Percentiles rank a stretch among this genome's conserved stretches.
These are phyloP conservation scores for Eupithecia inturbata DNA, from an alignment of 2,888 invertebrate genomes.

Conservation along the genomic window DNA sequence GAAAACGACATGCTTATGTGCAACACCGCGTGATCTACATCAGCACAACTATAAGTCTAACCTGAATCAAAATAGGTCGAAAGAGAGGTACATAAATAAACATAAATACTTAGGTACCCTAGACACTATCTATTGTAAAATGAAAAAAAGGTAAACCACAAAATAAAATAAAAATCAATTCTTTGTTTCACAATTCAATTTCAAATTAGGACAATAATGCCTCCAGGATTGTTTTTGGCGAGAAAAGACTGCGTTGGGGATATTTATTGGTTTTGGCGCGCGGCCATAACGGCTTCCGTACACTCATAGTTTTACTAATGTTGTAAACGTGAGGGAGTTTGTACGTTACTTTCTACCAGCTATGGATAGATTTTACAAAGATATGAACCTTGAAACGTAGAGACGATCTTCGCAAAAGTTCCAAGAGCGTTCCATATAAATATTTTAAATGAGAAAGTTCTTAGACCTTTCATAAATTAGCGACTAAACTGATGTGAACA, in stretches of 20 bases:
- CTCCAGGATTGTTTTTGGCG: conserved; percentile 39
- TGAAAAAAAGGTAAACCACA: neutral
- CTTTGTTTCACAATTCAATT: conserved; percentile 10
- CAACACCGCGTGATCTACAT: too few species aligned
- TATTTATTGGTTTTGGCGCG: conserved; percentile 44
- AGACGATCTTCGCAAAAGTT: neutral
- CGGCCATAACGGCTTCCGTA: conserved; percentile 37
- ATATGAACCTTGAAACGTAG: neutral
- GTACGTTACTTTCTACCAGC: neutral
- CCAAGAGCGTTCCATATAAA: neutral
- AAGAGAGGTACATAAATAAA: too few species aligned
- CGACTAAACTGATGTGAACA: too few species aligned
- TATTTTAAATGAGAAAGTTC: neutral
- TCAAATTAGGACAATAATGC: conserved; percentile 34
- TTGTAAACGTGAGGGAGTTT: neutral
- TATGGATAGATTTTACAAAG: neutral
- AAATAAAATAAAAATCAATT: neutral
- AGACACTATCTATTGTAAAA: neutral
- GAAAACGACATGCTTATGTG: too few species aligned
- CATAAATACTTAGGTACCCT: too few species aligned
- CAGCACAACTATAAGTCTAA: too few species aligned
- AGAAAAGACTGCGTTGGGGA: conserved; percentile 42
- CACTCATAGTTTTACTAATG: conserved; percentile 2
- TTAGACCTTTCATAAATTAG: neutral
- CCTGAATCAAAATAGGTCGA: too few species aligned